These are phyloP conservation scores for Poliocrania exsul DNA, from an alignment of 2,797 vertebrate species.

Conservation along the genomic window DNA sequence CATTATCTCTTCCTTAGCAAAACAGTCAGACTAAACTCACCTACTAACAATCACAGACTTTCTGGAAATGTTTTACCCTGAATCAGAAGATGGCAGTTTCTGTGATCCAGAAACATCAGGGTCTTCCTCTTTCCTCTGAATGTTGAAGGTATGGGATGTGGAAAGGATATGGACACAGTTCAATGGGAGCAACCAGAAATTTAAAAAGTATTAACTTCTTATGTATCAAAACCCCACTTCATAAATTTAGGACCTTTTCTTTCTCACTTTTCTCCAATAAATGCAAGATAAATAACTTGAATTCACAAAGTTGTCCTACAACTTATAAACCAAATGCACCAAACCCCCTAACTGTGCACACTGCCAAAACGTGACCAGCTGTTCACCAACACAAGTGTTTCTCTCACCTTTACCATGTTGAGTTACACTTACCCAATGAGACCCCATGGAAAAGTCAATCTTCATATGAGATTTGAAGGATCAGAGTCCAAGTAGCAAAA, in stretches of 20 bases:
- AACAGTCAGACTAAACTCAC: not conserved
- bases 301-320: not conserved
- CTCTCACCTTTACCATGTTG: not conserved
- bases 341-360: fast-evolving
- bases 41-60: not conserved
- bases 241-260: not conserved
- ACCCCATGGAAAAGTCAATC: not conserved
- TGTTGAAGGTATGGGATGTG: not conserved
- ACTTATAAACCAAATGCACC: not conserved
- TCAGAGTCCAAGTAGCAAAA: not conserved
- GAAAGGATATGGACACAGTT: not conserved
- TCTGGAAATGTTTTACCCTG: not conserved
- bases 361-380: not conserved
- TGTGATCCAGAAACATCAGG: not conserved
- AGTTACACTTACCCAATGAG: not conserved
- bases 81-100: not conserved
- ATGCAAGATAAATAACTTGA: not conserved
- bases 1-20: not conserved
- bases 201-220: not conserved
- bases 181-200: not conserved
- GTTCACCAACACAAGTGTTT: not conserved
- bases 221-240: not conserved
- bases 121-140: not conserved
- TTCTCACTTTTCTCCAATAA: not conserved
- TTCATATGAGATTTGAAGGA: not conserved